Percentiles rank a stretch among this genome's conserved stretches.
These are phyloP conservation scores for Corynorhinus townsendii DNA, from an alignment of 2,113 vertebrate species.

Conservation along the genomic window DNA sequence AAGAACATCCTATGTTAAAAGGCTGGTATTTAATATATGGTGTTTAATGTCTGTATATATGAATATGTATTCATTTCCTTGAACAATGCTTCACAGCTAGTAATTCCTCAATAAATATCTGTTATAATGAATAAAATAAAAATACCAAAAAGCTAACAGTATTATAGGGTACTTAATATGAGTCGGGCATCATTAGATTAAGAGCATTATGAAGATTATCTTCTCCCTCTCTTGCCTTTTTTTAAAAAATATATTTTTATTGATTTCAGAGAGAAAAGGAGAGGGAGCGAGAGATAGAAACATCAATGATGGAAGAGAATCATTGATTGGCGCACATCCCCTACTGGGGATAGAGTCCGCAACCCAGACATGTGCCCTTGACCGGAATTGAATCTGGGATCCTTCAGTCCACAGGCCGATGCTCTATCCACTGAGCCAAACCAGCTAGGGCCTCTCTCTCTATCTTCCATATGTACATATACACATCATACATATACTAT, in stretches of 20 bases:
- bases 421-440: too few relatives aligned
- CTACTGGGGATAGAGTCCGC: too few relatives aligned
- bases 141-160: constrained; percentile 5
- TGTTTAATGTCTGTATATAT: constrained; percentile 15
- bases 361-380: too few relatives aligned
- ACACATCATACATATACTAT: too few relatives aligned
- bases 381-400: too few relatives aligned
- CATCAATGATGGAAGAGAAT: too few relatives aligned
- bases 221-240: not conserved
- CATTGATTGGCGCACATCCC: too few relatives aligned
- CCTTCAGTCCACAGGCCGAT: too few relatives aligned
- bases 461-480: too few relatives aligned
- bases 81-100: constrained; percentile 20
- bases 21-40: not conserved
- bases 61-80: constrained; percentile 30
- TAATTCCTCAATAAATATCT: constrained; percentile 1
- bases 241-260: not conserved
- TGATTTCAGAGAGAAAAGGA: too few relatives aligned
- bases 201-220: not conserved
- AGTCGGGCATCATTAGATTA: not conserved
- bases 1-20: not conserved
- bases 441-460: too few relatives aligned
- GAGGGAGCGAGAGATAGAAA: too few relatives aligned
- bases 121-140: constrained; percentile 12
- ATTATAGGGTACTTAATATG: not conserved